phyloP scores from a whole-genome alignment of 1,140 invertebrate species.

The Oncopodura yosiiana region DNA sequence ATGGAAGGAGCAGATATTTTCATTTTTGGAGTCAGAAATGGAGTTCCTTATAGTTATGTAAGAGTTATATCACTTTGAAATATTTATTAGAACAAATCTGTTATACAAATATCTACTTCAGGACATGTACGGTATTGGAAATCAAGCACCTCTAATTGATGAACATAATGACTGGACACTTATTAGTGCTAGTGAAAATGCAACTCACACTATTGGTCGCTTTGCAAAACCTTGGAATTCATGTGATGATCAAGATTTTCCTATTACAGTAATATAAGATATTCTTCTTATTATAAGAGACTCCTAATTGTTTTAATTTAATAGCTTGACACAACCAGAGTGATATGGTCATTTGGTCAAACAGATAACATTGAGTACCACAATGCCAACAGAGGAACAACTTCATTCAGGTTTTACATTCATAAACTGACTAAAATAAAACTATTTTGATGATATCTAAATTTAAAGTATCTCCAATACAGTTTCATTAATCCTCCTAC shows the following conservation, averaged over 20 bases:
- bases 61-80: no score
- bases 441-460: no score
- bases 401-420: no score
- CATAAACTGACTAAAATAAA: no score
- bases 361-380: slow-evolving; percentile 15
- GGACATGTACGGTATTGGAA: not conserved
- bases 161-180: not conserved
- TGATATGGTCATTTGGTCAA: slow-evolving; percentile 21
- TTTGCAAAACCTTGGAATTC: not conserved
- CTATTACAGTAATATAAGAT: not conserved
- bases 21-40: slow-evolving; percentile 1
- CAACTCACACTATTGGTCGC: not conserved
- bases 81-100: no score
- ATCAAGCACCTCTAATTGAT: not conserved
- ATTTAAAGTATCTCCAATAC: not conserved
- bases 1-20: slow-evolving; percentile 2
- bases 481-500: not conserved
- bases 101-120: no score
- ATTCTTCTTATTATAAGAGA: no score
- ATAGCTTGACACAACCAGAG: slow-evolving; percentile 9
- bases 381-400: not conserved
- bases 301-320: no score
- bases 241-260: not conserved
- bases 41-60: slow-evolving; percentile 1
- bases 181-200: not conserved